Evolutionary conservation across 2,888 invertebrate genomes (phyloP).

Genomic region (Gryllus longicercus): DNA sequence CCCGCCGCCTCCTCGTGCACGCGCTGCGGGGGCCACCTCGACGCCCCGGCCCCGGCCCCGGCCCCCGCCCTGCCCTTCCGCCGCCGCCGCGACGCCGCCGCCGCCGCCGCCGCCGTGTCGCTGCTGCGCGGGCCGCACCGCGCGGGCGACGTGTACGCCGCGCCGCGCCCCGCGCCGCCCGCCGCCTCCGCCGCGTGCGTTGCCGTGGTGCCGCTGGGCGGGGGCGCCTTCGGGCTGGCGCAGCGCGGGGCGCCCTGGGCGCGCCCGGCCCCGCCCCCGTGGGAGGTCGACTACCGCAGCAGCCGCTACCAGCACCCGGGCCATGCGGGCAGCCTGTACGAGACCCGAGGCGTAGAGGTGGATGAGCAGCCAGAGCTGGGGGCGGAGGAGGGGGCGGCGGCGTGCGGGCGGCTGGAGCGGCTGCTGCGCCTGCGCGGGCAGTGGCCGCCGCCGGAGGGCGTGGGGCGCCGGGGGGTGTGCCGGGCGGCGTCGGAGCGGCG

Average conservation of each 20-base stretch:
- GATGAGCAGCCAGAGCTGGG: no score
- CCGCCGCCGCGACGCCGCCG: not conserved
- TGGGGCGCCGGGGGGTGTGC: no score
- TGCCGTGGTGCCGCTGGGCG: slow-evolving; percentile 27
- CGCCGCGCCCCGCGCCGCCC: not conserved
- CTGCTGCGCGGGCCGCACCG: not conserved
- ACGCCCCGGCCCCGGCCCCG: not conserved
- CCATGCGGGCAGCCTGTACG: no score
- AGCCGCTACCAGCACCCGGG: no score
- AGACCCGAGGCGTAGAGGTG: no score
- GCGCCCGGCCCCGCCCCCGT: not conserved
- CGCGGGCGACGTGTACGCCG: not conserved
- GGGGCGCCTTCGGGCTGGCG: not conserved
- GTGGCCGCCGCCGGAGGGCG: no score
- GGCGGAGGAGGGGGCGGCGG: no score
- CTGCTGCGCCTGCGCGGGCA: no score
- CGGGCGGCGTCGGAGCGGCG: no score
- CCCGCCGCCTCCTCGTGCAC: not conserved
- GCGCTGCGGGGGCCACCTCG: not conserved
- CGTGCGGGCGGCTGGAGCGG: no score
- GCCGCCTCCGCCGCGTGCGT: slow-evolving; percentile 26
- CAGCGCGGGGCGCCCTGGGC: slow-evolving; percentile 21
- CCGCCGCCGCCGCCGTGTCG: not conserved
- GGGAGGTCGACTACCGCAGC: no score
- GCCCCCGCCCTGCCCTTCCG: not conserved